A percentile compares a stretch with the other conserved stretches of the same genome.
These are phyloP conservation scores for Oscheius sp. DNA, from an alignment of 2,888 invertebrate species.

Conservation along the genomic window DNA sequence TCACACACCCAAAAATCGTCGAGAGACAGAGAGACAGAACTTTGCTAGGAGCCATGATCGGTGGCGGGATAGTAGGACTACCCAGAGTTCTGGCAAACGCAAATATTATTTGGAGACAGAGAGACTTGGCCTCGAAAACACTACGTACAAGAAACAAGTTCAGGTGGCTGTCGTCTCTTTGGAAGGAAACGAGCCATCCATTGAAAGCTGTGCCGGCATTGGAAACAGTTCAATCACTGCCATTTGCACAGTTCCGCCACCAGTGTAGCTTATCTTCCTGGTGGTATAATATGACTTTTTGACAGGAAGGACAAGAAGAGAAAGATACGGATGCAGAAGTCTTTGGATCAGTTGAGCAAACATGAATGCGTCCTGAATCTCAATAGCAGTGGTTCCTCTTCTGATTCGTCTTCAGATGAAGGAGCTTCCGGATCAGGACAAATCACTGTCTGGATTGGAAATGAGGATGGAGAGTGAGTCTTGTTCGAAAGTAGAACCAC, in stretches of 20 bases:
- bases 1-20: too few relatives aligned
- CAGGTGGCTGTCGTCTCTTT: conserved; percentile 57
- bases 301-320: conserved; percentile 41
- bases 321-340: conserved; percentile 53
- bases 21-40: too few relatives aligned
- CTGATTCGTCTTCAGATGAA: conserved; percentile 51
- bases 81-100: too few relatives aligned
- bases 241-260: conserved; percentile 62
- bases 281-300: background rate
- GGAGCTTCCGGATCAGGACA: conserved; percentile 48
- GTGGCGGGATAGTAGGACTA: too few relatives aligned
- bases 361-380: conserved; percentile 33
- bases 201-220: conserved; percentile 64
- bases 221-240: conserved; percentile 65
- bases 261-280: conserved; percentile 38
- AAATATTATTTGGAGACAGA: too few relatives aligned
- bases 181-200: conserved; percentile 55
- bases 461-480: conserved; percentile 68
- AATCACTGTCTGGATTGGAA: conserved; percentile 69
- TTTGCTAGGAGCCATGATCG: too few relatives aligned
- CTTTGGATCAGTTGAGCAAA: conserved; percentile 41
- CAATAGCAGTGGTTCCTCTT: conserved; percentile 46
- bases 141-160: background rate
- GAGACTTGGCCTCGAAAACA: too few relatives aligned
- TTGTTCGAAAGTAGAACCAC: background rate